Evolutionary conservation across 2,888 invertebrate genomes (phyloP), one percentile per base, ranked within the genome.

Genomic region (Mythimna impura): DNA sequence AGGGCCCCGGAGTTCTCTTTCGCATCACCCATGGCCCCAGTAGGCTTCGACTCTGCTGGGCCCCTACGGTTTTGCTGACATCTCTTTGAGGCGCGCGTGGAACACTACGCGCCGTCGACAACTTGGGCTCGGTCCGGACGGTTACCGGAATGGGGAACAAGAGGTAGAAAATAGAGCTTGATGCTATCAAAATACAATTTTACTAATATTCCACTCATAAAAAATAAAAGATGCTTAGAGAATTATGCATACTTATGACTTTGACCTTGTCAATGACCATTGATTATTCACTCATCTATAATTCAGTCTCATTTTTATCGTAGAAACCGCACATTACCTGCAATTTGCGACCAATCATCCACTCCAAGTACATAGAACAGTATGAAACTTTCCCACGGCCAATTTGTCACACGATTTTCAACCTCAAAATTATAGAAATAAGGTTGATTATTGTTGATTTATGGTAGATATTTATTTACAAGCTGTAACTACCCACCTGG

Each of bases 221-320:
- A 60, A 36, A 60, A 36, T 58, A 5, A n/a, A n/a, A 36, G 4
- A 8, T 1, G 9, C 17, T 10, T 25, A 25, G 17, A 50, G 25
- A n/a, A 25, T 57, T 17, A 71, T 58, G 9, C 25, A 20, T 14
- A 17, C n/a, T 9, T 50, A 50, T 25, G 30, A 43, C 9, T 12
- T 20, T 54, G 66, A 17, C 81, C 83, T 84, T 81, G 76, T 8
- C 70, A 66, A 60, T 71, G 30, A 9, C 6, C 43, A 67, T 52
- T 71, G 55, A 20, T 6, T 43, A 34, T 14, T 17, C 50, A 58
- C 34, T 66, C 65, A 66, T 78, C 22, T 17, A 74, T 79, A 60
- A 81, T 83, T 75, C 40, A 83, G 12, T 36, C 10, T 34, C 3
- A 40, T 52, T 69, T 55, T 43, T 55, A 63, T 25, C 34, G 40